Base-by-base conservation (phyloP, 1,140 invertebrate genomes). In the Penaeus vannamei region DNA sequence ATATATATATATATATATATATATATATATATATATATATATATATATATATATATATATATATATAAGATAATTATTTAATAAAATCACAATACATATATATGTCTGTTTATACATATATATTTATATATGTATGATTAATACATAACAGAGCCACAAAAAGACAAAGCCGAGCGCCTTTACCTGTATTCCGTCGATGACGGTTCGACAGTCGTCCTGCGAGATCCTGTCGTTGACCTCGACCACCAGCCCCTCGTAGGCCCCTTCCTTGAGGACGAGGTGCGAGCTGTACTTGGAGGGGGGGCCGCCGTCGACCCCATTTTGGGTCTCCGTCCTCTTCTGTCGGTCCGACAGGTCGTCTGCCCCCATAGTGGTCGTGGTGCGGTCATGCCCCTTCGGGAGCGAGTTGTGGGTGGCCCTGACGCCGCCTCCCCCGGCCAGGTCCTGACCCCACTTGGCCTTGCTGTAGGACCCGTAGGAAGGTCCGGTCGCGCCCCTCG, bases 181-280 rank as follows among this genome's bases (percentile, higher is more conserved):
- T 46, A 88, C 86, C 86, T 88, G 86, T 83, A 77, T 66, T 1
- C 86, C 86, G 17, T 84, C 81, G 80, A 88, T 84, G 80, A 88
- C 80, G 36, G 86, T 61, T 17, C 72, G 64, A 42, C 86, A 88
- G 66, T 88, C 86, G 17, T 82, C 69, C 80, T 88, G 86, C 23
- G 80, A 59, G 42, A 88, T 80, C 29, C 76, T 26, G 59, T 26
- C 46, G 80, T 79, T 88, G 64, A 88, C 86, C 26, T 88, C 80
- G 22, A 88, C 80, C 53, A 88, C 86, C 80, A 88, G 80, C 5
- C 86, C 86, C 36, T 88, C 86, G 69, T 88, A 88, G 53, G 60
- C 86, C 8, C 86, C 81, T 0, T 88, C 81, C 53, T 77, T 76
- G 61, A 88, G 66, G n/a, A 53, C 59, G n/a, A 88, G 81, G 42